These are phyloP conservation scores for Antennarius maculatus DNA, from an alignment of 2,797 vertebrate genomes.

Conservation along the genomic window DNA sequence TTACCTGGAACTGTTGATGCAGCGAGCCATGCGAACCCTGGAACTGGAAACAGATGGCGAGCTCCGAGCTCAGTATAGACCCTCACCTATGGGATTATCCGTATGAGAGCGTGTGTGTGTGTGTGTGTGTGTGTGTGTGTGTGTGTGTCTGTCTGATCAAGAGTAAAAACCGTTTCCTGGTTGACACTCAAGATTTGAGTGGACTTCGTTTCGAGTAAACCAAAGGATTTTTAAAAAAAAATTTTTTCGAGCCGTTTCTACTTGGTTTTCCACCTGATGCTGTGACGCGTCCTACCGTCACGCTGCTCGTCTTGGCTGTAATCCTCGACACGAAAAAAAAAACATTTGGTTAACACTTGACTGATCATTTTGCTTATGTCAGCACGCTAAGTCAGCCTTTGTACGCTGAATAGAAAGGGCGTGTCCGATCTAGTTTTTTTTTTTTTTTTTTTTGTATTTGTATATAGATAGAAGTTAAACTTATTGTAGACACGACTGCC, in stretches of 20 bases:
- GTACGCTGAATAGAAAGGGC: conserved; percentile 63
- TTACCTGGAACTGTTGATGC: conserved; percentile 80
- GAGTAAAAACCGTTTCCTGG: conserved; percentile 48
- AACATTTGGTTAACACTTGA: conserved; percentile 71
- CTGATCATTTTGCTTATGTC: conserved; percentile 57
- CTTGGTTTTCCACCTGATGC: conserved; percentile 54
- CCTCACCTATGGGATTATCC: conserved; percentile 43
- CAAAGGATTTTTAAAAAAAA: conserved; percentile 68
- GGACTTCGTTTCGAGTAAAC: conserved; percentile 65
- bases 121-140: conserved; percentile 6
- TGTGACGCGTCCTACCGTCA: conserved; percentile 50
- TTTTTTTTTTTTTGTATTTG: conserved; percentile 37
- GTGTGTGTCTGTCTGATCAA: conserved; percentile 36
- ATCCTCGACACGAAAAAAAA: conserved; percentile 47
- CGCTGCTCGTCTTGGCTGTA: conserved; percentile 74
- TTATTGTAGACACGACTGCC: conserved; percentile 15
- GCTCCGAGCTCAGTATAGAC: conserved; percentile 57
- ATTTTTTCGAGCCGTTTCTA: conserved; percentile 42
- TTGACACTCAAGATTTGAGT: conserved; percentile 45
- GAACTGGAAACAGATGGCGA: conserved; percentile 78
- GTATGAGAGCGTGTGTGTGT: background rate
- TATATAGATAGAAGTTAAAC: conserved; percentile 31
- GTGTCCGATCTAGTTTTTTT: conserved; percentile 45
- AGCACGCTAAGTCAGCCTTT: conserved; percentile 46
- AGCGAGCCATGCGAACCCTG: conserved; percentile 75